Base-by-base conservation (phyloP, 2,113 vertebrate genomes). In the Gorsachius goisagi region DNA sequence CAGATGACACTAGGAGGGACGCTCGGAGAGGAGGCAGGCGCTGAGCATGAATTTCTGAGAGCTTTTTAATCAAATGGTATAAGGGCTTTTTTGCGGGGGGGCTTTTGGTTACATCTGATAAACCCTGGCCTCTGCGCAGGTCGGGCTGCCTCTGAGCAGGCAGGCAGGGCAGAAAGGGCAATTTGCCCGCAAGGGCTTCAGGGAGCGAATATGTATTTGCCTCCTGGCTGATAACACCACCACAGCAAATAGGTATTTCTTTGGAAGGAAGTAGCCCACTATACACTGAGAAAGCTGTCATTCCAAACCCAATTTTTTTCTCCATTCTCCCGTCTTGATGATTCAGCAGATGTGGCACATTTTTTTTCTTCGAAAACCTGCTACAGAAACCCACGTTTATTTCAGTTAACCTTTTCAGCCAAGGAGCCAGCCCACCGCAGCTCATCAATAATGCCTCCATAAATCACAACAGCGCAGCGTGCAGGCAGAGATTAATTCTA, bases 321-420 rank as follows among this genome's bases (percentile, higher is more conserved):
- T 69, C 37, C 30, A 37, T 84, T 90, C 59, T 78, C n/a, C 44
- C 24, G 30, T 77, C 53, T 86, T 85, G 66, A 63, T 88, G 79
- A 95, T 49, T 90, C 35, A 73, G 86, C 79, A 90, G 56, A 83
- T 21, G 69, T 9, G 5, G 39, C 12, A 90, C 20, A 2, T 37
- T 55, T 11, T 66, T 78, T 88, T 69, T 68, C 53, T 69, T 94
- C 4, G 2, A 89, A 83, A 95, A 80, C 5, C 50, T 56, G 50
- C 81, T 85, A 78, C 76, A 62, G 69, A 78, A 80, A 90, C 81
- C 35, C 32, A 41, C 32, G 55, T 59, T 83, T 84, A 88, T 95
- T 84, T 88, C 93, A 89, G 68, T 76, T 97, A 94, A 96, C 82
- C 56, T 98, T 97, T 96, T 72, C 79, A 92, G 44, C 76, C 72